These are phyloP conservation scores for Buathra laborator DNA, from an alignment of 2,888 invertebrate species.

Conservation along the genomic window DNA sequence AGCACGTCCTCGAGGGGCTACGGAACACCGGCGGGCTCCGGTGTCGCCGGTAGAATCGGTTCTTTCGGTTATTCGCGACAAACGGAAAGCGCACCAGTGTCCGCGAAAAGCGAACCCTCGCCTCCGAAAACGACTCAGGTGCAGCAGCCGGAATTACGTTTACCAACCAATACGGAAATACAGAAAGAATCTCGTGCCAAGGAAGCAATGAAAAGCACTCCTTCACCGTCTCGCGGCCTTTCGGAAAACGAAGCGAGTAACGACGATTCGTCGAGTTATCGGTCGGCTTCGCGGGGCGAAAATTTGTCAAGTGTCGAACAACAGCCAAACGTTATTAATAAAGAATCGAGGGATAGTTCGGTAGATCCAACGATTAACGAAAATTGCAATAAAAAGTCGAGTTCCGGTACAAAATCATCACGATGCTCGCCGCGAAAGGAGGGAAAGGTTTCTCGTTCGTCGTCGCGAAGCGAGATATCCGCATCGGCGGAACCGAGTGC, in stretches of 20 bases:
- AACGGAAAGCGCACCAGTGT: slow-evolving; percentile 71
- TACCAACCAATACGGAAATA: slow-evolving; percentile 48
- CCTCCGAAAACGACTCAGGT: slow-evolving; percentile 22
- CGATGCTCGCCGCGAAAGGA: slow-evolving; percentile 73
- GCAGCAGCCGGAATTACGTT: slow-evolving; percentile 17
- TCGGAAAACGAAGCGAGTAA: slow-evolving; percentile 56
- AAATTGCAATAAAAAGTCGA: slow-evolving; percentile 70
- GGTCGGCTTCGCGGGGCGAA: slow-evolving; percentile 33
- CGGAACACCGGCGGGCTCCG: slow-evolving; percentile 65
- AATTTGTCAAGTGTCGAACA: slow-evolving; percentile 26
- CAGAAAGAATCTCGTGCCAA: slow-evolving; percentile 46
- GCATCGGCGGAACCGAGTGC: slow-evolving; percentile 21
- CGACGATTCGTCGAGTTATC: slow-evolving; percentile 52
- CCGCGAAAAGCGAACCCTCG: slow-evolving; percentile 39
- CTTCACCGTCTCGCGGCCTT: slow-evolving; percentile 42
- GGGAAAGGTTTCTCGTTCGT: slow-evolving; percentile 68
- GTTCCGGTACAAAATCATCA: slow-evolving; percentile 72
- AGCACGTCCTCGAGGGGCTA: slow-evolving; percentile 67
- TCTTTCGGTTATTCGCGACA: slow-evolving; percentile 79
- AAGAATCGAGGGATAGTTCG: not conserved
- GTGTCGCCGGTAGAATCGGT: slow-evolving; percentile 75
- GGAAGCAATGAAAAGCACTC: slow-evolving; percentile 26
- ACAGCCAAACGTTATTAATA: slow-evolving; percentile 31
- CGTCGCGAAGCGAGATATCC: slow-evolving; percentile 70
- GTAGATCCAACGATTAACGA: slow-evolving; percentile 69